These are phyloP conservation scores for Mungos mungo DNA, from an alignment of 2,113 vertebrate genomes.

Conservation along the genomic window DNA sequence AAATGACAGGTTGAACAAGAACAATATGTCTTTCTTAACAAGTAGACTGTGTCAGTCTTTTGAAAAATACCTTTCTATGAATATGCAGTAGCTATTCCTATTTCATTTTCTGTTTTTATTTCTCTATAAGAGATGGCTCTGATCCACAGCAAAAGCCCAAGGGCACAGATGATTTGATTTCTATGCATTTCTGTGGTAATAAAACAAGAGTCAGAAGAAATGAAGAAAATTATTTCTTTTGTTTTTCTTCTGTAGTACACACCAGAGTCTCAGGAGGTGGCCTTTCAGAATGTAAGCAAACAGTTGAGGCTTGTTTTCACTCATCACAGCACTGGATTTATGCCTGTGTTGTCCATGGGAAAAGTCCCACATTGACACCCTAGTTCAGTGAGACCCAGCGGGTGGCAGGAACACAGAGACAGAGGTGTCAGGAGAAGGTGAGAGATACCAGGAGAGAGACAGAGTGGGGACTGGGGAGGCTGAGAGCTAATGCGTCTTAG, in stretches of 20 bases:
- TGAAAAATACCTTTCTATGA: slow-evolving; percentile 32
- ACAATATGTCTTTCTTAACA: not conserved
- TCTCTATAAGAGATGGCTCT: slow-evolving; percentile 31
- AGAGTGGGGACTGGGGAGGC: not conserved
- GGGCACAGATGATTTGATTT: not conserved
- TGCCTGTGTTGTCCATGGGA: not conserved
- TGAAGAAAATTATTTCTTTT: slow-evolving; percentile 7
- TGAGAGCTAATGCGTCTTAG: not conserved
- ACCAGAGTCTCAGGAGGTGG: not conserved
- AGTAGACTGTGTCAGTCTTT: not conserved
- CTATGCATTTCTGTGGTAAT: not conserved
- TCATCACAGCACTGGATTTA: not conserved
- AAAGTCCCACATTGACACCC: not conserved
- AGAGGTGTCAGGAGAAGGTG: not conserved
- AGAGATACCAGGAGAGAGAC: not conserved
- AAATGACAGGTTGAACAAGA: not conserved
- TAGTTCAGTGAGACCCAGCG: not conserved
- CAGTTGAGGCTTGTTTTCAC: not conserved
- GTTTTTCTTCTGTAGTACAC: not conserved
- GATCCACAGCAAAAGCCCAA: not conserved
- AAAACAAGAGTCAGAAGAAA: not conserved
- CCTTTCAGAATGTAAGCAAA: not conserved
- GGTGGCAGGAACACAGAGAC: not conserved
- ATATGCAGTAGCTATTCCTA: slow-evolving; percentile 11
- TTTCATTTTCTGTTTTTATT: slow-evolving; percentile 17